Evolutionary conservation across 2,888 invertebrate genomes (phyloP).

Genomic region (Eupithecia tripunctaria): DNA sequence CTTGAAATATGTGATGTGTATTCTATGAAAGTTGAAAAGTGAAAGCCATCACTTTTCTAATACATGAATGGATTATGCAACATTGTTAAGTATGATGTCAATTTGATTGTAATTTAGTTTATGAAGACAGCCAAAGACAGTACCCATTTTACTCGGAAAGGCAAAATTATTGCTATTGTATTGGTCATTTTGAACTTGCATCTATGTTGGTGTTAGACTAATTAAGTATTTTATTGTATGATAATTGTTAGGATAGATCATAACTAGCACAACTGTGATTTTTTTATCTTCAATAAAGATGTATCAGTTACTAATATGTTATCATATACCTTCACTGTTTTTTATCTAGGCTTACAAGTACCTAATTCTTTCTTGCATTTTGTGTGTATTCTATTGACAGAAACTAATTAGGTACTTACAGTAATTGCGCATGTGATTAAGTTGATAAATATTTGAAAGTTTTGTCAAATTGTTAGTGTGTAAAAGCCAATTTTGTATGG

Average conservation of each 20-base stretch:
- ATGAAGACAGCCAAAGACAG: constrained; percentile 20
- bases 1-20: background rate
- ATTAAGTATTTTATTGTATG: constrained; percentile 5
- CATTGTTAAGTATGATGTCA: constrained; percentile 1
- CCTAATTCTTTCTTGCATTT: constrained; percentile 11
- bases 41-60: constrained; percentile 6
- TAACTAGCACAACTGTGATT: constrained; percentile 15
- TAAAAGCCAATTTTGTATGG: background rate
- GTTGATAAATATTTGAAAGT: background rate
- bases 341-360: background rate
- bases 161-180: constrained; percentile 8
- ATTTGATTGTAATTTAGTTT: constrained; percentile 3
- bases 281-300: background rate
- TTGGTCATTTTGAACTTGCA: constrained; percentile 6
- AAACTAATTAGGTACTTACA: too few species aligned
- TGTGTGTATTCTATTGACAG: background rate
- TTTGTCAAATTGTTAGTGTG: background rate
- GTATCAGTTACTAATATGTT: background rate
- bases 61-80: constrained; percentile 1
- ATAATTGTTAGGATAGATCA: background rate
- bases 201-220: background rate
- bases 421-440: background rate
- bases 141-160: background rate
- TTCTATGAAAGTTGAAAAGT: constrained; percentile 5
- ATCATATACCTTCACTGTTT: background rate